Evolutionary conservation across 2,113 vertebrate species (phyloP), one percentile per base, ranked within the genome.

Genomic region (Australoheros scitulus): DNA sequence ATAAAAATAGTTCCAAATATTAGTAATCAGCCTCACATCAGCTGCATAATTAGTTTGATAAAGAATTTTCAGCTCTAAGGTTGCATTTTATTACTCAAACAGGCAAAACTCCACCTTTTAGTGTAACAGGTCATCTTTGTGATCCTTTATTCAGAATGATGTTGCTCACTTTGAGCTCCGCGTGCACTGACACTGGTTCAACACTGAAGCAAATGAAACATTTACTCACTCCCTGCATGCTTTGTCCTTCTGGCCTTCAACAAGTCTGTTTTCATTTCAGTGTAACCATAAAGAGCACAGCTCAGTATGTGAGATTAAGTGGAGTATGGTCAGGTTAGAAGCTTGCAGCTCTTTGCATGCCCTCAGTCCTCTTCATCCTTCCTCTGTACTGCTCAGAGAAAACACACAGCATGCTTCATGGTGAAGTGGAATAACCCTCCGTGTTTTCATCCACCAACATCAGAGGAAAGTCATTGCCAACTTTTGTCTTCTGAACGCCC

Each of bases 371-470:
- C 58, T 47, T 29, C 52, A 41, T 76, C 61, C 52, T 59, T 52
- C 41, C 11, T 7, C 56, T 79, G 60, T n/a, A 47, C 57, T 1
- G 15, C 68, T 78, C n/a, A 8, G 50, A 78, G 47, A 80, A 24
- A 81, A 70, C 55, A 77, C 78, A 82, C 24, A 64, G 20, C 2
- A 24, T 34, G 75, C 68, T 60, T 81, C 36, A 59, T 2, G 47
- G 61, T 88, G 68, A 80, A 65, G 61, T 60, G 52, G 61, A 80
- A 78, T 84, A 84, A 90, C 85, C 84, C 84, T 84, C 68, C 57
- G 41, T 76, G 61, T 88, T 87, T 84, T 63, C 24, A 72, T 70
- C 72, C 79, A 80, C 72, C 76, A 72, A 87, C 76, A 80, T 59
- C 6, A 55, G 65, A 88, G 82, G 74, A 77, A 87, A 76, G 79